phyloP scores from a whole-genome alignment of 2,888 invertebrate genomes.

The Cylloceria caligata region DNA sequence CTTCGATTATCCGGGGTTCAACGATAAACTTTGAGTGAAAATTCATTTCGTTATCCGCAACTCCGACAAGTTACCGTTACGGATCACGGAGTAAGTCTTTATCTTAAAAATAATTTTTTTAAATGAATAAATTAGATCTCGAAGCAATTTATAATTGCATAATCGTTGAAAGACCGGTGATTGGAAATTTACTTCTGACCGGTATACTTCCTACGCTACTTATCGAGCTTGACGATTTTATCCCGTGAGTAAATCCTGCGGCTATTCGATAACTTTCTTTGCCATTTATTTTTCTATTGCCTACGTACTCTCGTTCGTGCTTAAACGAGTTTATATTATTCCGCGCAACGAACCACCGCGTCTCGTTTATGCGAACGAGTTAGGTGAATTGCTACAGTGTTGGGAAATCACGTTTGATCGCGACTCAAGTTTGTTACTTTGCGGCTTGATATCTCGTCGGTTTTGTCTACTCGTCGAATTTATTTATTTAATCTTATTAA shows the following conservation, averaged over 20 bases:
- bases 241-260: not conserved
- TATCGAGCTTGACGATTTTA: not conserved
- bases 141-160: conserved; percentile 42
- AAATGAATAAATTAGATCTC: not conserved
- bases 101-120: no score
- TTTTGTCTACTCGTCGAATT: not conserved
- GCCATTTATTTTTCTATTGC: not conserved
- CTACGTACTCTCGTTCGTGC: not conserved
- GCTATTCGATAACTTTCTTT: conserved; percentile 21
- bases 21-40: conserved; percentile 13
- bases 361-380: not conserved
- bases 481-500: not conserved
- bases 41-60: conserved; percentile 20
- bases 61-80: conserved; percentile 40
- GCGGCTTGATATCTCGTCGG: no score
- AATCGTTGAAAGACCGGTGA: conserved; percentile 35
- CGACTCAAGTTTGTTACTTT: no score
- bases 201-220: conserved; percentile 14
- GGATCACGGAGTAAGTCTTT: conserved; percentile 46
- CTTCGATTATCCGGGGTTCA: not conserved
- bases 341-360: not conserved
- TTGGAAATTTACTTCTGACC: conserved; percentile 7
- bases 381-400: not conserved
- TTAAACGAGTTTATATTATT: conserved; percentile 11
- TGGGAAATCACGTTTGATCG: conserved; percentile 9